Evolutionary conservation across 2,888 invertebrate species (phyloP), one percentile per base, ranked within the genome.

Genomic region (Toxonevra muliebris): DNA sequence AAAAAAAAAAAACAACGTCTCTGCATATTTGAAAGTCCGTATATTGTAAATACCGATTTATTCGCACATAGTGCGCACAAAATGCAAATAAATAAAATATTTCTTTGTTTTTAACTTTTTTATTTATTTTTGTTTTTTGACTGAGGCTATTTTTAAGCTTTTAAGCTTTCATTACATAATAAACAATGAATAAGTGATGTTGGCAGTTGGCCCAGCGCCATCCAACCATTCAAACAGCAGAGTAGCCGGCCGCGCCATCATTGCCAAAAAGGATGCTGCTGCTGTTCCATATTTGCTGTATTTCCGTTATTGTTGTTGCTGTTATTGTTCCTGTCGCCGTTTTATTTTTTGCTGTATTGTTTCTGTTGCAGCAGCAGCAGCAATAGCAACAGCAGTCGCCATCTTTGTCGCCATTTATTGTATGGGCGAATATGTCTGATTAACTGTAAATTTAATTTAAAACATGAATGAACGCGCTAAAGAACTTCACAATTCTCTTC

Each of bases 391-490:
- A n/a, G n/a, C n/a, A n/a, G n/a, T n/a, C 55, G 55, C 48, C 43
- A 62, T 62, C 41, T 62, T 62, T 62, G 43, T 62, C 53, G 62
- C 53, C 30, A 43, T 55, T 63, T 43, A 55, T 63, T 55, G 17
- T 52, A 45, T 15, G 54, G 55, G 63, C 65, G 60, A 67, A 58
- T 68, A 69, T 67, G 69, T 70, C 68, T 72, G 69, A 72, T 73
- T 73, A 72, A 72, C 73, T 72, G 73, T 65, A 69, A 73, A 72
- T 72, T 72, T 68, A 69, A 70, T 73, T 73, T 70, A 67, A 70
- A 73, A 66, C 65, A 68, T 64, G 66, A 58, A 68, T 66, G 65
- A 72, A 66, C 65, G 69, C 66, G 57, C 66, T 61, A n/a, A n/a
- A n/a, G n/a, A n/a, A n/a, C n/a, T n/a, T n/a, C n/a, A n/a, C n/a